Conservation (phyloP, 2,888 invertebrate genomes). For the Mythimna pallens region DNA sequence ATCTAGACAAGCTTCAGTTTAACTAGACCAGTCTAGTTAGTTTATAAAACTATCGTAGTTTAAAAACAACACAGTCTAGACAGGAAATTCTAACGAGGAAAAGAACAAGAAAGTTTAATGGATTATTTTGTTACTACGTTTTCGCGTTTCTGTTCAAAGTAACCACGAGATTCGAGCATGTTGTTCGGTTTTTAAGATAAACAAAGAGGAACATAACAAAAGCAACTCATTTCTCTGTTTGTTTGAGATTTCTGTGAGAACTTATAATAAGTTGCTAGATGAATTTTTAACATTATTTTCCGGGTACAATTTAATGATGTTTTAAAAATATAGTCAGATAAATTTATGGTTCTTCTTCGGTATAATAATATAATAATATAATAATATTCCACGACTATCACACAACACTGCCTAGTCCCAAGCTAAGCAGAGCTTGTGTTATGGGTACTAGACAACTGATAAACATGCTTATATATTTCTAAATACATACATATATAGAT, state of each 20-base stretch:
- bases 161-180: not conserved
- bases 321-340: not conserved
- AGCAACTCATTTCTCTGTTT: not conserved
- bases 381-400: too few species aligned
- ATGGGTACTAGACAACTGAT: too few species aligned
- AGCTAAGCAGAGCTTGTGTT: too few species aligned
- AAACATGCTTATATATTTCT: too few species aligned
- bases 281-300: not conserved
- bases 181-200: constrained; percentile 1
- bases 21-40: constrained; percentile 5
- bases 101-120: constrained; percentile 36
- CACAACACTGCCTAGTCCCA: too few species aligned
- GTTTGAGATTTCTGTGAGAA: not conserved
- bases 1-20: not conserved
- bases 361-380: too few species aligned
- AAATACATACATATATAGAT: too few species aligned
- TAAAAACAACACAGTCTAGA: constrained; percentile 76
- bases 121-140: constrained; percentile 28
- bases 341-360: too few species aligned
- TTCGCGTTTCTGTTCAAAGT: constrained; percentile 24
- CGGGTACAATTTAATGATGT: not conserved
- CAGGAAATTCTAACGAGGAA: constrained; percentile 82
- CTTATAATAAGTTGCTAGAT: not conserved
- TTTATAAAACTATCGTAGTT: constrained; percentile 69
- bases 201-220: not conserved